Percentiles rank a stretch among this genome's conserved stretches.
Evolutionary conservation across 23 tunicate genomes (phyloP).

Genomic region (Diplosoma virens): DNA sequence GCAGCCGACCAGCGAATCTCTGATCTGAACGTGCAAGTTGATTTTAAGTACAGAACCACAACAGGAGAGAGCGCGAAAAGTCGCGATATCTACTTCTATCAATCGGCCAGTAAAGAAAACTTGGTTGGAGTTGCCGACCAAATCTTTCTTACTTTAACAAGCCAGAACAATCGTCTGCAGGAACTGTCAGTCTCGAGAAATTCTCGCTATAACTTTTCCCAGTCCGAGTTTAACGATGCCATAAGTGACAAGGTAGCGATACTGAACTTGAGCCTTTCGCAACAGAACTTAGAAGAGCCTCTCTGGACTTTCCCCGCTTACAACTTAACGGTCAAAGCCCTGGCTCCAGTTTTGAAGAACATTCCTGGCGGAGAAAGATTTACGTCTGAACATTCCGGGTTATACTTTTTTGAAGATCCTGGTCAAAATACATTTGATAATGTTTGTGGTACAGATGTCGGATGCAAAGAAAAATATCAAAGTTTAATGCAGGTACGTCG

Average conservation of each 20-base stretch:
- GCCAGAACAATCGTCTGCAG: neutral
- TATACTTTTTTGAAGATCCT: neutral
- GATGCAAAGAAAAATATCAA: neutral
- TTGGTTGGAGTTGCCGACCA: neutral
- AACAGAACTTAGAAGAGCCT: neutral
- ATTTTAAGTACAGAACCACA: too few species aligned
- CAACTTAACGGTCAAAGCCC: neutral
- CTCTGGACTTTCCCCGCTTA: constrained; percentile 8
- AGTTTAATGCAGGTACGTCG: neutral
- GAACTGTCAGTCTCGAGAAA: neutral
- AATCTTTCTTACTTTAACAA: neutral
- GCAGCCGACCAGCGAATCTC: neutral
- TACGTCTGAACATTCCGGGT: constrained; percentile 1
- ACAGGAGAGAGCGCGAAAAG: neutral
- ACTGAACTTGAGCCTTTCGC: neutral
- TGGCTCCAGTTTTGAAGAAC: neutral
- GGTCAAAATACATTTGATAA: neutral
- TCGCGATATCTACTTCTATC: neutral
- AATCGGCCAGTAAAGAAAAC: neutral
- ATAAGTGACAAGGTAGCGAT: neutral
- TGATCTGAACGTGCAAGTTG: neutral
- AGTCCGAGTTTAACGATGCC: neutral
- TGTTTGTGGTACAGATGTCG: neutral
- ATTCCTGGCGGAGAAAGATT: neutral
- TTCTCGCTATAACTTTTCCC: neutral